Base-by-base conservation (phyloP, 2,888 invertebrate species). In the Phasia obesa region DNA sequence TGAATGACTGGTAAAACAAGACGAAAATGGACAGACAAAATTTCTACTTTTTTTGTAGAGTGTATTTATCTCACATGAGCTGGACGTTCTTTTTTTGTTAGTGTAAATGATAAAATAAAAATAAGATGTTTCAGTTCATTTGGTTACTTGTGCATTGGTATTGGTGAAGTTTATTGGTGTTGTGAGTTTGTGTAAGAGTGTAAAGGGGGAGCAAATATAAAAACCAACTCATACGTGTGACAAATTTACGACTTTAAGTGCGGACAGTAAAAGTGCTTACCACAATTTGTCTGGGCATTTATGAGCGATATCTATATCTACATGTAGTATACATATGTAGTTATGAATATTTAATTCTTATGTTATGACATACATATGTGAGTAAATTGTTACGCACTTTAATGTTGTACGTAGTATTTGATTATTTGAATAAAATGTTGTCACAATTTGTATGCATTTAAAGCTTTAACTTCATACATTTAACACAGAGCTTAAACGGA, bases 191-290 rank as follows among this genome's bases (percentile, higher is more conserved):
- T 27, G 4, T 27, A 31, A 13, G 4, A 9, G 19, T 9, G n/a
- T 5, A 21, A 9, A 7, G 4, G 13, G 19, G 15, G 21, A 31
- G 27, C 6, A 23, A 64, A 49, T 38, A 42, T 21, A 47, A 69
- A 64, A 86, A 86, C 87, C 88, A 65, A 67, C 57, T 49, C 59
- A 78, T 84, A 84, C 75, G 82, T 84, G 82, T 78, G 74, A 82
- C 77, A 85, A 82, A 85, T 85, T 85, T 89, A 89, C 89, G 89
- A 88, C 88, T 88, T 87, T 75, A 82, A 84, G 76, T 71, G 64
- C 60, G 75, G 51, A 83, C 79, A 83, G 75, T 67, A 79, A 82
- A 83, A 83, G 79, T 79, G 67, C 79, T 83, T 76, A 83, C 83
- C 83, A 67, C 79, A 83, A 83, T 83, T 83, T 83, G 79, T 83